These are phyloP conservation scores for Ariolimax columbianus DNA, from an alignment of 2,888 invertebrate genomes.

Conservation along the genomic window DNA sequence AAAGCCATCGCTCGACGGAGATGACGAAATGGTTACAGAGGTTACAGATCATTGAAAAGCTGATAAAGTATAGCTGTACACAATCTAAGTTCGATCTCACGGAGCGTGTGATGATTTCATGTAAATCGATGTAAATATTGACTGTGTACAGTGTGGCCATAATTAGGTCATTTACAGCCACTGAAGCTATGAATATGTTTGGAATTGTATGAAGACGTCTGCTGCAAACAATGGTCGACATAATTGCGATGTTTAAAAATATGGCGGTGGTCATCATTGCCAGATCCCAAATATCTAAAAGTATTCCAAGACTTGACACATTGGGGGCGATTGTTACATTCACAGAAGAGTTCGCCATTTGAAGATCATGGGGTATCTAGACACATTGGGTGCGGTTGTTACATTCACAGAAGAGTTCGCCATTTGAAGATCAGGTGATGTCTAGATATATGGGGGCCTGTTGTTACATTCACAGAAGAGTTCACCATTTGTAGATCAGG, in stretches of 20 bases:
- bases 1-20: not conserved
- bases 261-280: not conserved
- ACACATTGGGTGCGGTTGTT: not conserved
- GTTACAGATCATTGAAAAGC: not conserved
- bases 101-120: too few relatives aligned
- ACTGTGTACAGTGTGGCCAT: not conserved
- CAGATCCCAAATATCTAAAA: not conserved
- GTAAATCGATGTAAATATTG: not conserved
- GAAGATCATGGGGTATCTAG: not conserved
- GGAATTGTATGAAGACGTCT: slow-evolving; percentile 1
- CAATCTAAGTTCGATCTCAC: not conserved
- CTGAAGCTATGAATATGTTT: slow-evolving; percentile 1
- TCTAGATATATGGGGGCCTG: not conserved
- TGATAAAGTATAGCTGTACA: not conserved
- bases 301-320: not conserved
- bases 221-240: not conserved
- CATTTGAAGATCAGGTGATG: too few relatives aligned
- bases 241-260: not conserved
- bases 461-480: not conserved
- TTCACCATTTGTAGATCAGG: not conserved
- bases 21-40: not conserved
- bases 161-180: not conserved
- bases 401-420: not conserved
- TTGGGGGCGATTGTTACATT: not conserved
- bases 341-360: not conserved